Evolutionary conservation across 2,113 vertebrate genomes (phyloP).

Genomic region (Oryzias curvinotus): DNA sequence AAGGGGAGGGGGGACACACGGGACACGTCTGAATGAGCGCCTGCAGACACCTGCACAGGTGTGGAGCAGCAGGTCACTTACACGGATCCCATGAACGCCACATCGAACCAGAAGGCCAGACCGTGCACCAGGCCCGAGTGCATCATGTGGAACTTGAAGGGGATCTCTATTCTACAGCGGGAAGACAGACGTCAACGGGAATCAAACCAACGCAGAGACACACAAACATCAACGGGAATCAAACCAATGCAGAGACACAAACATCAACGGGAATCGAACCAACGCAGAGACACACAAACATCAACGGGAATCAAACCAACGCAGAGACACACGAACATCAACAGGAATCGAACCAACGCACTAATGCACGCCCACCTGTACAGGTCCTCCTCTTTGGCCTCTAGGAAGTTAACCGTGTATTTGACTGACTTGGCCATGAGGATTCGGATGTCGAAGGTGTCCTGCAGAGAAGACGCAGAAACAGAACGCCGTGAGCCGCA

Average conservation of each 20-base stretch:
- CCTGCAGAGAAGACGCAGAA: slow-evolving; percentile 68
- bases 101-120: slow-evolving; percentile 95
- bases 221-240: background rate
- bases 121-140: slow-evolving; percentile 93
- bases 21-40: background rate
- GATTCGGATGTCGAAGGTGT: slow-evolving; percentile 95
- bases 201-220: no score
- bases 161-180: slow-evolving; percentile 89
- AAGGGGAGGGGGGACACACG: background rate
- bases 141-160: slow-evolving; percentile 97
- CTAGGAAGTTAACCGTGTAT: slow-evolving; percentile 95
- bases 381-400: slow-evolving; percentile 94
- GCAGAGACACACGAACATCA: no score
- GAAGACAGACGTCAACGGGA: background rate
- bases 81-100: slow-evolving; percentile 92
- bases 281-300: no score
- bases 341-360: background rate
- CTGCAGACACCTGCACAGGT: background rate
- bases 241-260: no score
- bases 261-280: background rate
- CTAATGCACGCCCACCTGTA: slow-evolving; percentile 81
- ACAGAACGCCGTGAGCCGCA: no score
- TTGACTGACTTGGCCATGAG: slow-evolving; percentile 96
- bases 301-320: background rate
- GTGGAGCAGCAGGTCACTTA: slow-evolving; percentile 63